These are phyloP conservation scores for Brachirus orientalis DNA, from an alignment of 2,113 vertebrate species.

Conservation along the genomic window DNA sequence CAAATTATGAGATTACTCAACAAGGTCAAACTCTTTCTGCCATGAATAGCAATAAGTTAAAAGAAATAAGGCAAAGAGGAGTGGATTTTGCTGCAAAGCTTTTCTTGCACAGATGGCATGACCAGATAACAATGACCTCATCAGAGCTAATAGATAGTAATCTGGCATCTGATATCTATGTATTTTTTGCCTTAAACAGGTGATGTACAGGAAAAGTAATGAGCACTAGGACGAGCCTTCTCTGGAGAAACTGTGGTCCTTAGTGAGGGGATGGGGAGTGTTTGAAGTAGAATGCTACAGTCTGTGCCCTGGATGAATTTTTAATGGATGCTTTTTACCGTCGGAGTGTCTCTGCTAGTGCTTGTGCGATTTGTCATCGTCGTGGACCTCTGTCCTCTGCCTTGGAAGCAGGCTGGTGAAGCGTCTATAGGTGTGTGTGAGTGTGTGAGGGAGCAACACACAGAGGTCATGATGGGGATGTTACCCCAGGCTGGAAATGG, in stretches of 20 bases:
- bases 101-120: slow-evolving; percentile 47
- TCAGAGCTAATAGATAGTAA: slow-evolving; percentile 37
- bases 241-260: slow-evolving; percentile 60
- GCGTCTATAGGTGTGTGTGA: slow-evolving; percentile 45
- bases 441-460: slow-evolving; percentile 19
- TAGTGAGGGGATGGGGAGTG: slow-evolving; percentile 65
- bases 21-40: slow-evolving; percentile 44
- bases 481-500: slow-evolving; percentile 47
- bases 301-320: slow-evolving; percentile 72
- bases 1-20: slow-evolving; percentile 32
- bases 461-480: slow-evolving; percentile 34
- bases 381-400: slow-evolving; percentile 44
- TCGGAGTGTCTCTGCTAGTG: slow-evolving; percentile 75
- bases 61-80: slow-evolving; percentile 23
- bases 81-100: slow-evolving; percentile 9
- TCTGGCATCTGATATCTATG: slow-evolving; percentile 13
- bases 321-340: slow-evolving; percentile 83
- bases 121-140: slow-evolving; percentile 47
- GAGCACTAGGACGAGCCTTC: slow-evolving; percentile 54
- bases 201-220: slow-evolving; percentile 58
- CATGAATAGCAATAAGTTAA: slow-evolving; percentile 35
- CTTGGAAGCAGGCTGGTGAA: slow-evolving; percentile 29
- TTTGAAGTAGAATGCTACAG: slow-evolving; percentile 70
- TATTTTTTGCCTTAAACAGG: slow-evolving; percentile 41
- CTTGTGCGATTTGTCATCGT: slow-evolving; percentile 79